These are phyloP conservation scores for Phalloptychus januarius DNA, from an alignment of 2,797 vertebrate species.

Conservation along the genomic window DNA sequence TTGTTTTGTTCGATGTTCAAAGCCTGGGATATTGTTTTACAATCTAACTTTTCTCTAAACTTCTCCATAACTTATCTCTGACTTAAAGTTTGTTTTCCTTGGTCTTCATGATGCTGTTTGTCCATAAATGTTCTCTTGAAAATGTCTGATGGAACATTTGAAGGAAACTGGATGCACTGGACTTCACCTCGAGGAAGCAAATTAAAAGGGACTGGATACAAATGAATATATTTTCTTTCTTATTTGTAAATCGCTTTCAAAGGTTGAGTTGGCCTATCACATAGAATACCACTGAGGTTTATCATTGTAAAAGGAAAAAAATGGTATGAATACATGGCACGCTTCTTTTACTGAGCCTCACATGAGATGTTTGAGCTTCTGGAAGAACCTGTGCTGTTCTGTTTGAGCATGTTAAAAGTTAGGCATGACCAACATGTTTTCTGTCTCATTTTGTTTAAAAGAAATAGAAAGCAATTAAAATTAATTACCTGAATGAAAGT, in stretches of 20 bases:
- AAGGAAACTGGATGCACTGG: not conserved
- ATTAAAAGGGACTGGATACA: not conserved
- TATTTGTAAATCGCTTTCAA: not conserved
- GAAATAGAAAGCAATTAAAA: slow-evolving; percentile 80
- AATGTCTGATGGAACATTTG: not conserved
- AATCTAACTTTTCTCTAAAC: not conserved
- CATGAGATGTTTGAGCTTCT: slow-evolving; percentile 36
- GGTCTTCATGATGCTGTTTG: not conserved
- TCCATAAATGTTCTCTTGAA: not conserved
- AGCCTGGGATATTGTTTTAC: not conserved
- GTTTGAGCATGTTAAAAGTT: slow-evolving; percentile 81
- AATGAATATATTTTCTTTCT: not conserved
- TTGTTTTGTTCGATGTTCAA: not conserved
- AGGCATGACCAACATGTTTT: slow-evolving; percentile 57
- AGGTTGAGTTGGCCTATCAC: not conserved
- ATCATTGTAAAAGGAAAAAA: not conserved
- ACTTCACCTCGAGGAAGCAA: not conserved
- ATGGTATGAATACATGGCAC: not conserved
- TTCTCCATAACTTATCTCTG: too few species aligned
- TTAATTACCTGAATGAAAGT: slow-evolving; percentile 77
- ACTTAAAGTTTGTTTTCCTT: not conserved
- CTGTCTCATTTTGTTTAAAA: slow-evolving; percentile 57
- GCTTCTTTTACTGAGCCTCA: not conserved
- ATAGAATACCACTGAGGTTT: not conserved
- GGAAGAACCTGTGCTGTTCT: slow-evolving; percentile 53